phyloP scores from a whole-genome alignment of 2,113 vertebrate genomes.

The Psilopsiagon aymara region DNA sequence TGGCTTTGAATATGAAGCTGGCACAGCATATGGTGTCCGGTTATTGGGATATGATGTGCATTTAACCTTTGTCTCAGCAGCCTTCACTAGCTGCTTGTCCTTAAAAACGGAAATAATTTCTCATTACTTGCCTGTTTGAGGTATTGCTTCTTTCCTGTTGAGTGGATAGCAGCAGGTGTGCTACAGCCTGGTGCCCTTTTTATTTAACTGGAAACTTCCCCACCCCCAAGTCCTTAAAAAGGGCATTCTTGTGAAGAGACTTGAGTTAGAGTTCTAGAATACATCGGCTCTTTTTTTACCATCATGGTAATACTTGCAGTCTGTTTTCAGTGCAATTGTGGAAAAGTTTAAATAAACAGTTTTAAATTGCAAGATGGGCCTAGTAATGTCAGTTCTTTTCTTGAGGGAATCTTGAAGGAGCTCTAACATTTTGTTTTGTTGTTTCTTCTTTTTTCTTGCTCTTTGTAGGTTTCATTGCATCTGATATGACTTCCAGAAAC shows the following conservation, averaged over 20 bases:
- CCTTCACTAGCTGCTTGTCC: background rate
- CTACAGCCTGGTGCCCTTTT: background rate
- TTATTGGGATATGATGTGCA: fast-evolving
- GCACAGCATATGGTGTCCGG: background rate
- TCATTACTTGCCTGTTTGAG: background rate
- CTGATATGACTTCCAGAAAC: conserved; percentile 98
- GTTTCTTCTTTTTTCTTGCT: background rate
- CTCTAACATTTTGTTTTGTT: fast-evolving
- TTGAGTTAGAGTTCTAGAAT: background rate
- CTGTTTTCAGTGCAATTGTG: fast-evolving
- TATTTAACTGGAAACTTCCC: background rate
- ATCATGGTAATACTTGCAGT: fast-evolving
- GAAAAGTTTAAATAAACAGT: background rate
- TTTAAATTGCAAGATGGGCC: background rate
- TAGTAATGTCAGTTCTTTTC: fast-evolving
- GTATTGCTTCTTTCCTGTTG: background rate
- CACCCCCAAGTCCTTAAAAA: background rate
- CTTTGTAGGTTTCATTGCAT: conserved; percentile 90
- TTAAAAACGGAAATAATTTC: background rate
- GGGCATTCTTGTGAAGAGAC: background rate
- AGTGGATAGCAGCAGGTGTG: background rate
- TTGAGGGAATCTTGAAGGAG: background rate
- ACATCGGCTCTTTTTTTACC: background rate
- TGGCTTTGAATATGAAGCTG: background rate
- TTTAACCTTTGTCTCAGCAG: background rate